Evolutionary conservation across 1,140 invertebrate genomes (phyloP).

Genomic region (Heliconius hermathena): DNA sequence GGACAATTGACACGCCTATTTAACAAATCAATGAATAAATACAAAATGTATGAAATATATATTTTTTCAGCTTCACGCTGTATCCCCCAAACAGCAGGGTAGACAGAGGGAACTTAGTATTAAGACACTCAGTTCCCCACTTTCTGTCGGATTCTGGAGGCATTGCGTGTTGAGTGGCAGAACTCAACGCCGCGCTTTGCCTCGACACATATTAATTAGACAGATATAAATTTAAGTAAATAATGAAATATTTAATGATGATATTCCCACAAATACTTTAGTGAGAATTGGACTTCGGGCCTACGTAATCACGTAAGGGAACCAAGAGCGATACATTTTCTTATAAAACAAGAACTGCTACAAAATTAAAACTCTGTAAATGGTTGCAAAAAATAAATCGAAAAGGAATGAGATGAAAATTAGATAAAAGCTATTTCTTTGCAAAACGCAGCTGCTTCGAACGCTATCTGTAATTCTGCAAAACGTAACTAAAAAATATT

Average conservation of each 20-base stretch:
- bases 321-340: not conserved
- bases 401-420: slow-evolving; percentile 63
- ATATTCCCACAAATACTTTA: not conserved
- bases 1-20: not conserved
- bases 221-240: no score
- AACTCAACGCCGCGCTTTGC: no score
- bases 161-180: no score
- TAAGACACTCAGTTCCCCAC: no score
- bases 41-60: no score
- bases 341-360: not conserved
- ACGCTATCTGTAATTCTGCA: slow-evolving; percentile 41
- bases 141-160: no score
- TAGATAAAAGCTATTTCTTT: slow-evolving; percentile 61
- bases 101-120: no score
- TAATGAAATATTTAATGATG: not conserved
- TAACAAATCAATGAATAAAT: not conserved
- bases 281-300: not conserved
- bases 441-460: slow-evolving; percentile 55
- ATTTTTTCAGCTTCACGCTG: no score
- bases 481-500: slow-evolving; percentile 41
- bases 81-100: no score
- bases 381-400: slow-evolving; percentile 42
- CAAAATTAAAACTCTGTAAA: slow-evolving; percentile 9
- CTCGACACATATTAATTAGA: no score
- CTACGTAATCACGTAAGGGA: not conserved